Evolutionary conservation across 1,140 invertebrate genomes (phyloP).

Genomic region (Drosophila orosa): DNA sequence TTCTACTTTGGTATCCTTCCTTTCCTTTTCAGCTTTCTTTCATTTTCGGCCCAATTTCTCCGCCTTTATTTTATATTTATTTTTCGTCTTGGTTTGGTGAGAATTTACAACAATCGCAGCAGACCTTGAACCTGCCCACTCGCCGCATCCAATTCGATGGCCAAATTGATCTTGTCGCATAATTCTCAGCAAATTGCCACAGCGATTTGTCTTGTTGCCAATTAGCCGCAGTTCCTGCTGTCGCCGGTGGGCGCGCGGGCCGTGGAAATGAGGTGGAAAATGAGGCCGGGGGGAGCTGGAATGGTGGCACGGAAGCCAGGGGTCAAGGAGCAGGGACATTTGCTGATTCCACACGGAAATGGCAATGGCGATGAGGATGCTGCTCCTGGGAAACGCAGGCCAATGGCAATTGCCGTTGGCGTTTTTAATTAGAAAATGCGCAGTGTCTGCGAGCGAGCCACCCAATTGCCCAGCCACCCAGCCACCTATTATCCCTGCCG

Average conservation of each 20-base stretch:
- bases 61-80: neutral
- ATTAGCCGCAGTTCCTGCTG: slow-evolving; percentile 58
- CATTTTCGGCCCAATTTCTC: neutral
- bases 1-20: slow-evolving; percentile 13
- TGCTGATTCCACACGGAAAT: slow-evolving; percentile 30
- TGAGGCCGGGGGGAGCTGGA: neutral
- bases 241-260: neutral
- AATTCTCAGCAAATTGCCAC: slow-evolving; percentile 74
- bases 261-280: slow-evolving; percentile 15
- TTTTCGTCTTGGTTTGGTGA: neutral
- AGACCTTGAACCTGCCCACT: slow-evolving; percentile 70
- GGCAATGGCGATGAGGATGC: slow-evolving; percentile 11
- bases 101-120: slow-evolving; percentile 49
- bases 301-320: neutral
- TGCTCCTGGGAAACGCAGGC: slow-evolving; percentile 25
- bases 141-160: slow-evolving; percentile 31
- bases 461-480: neutral
- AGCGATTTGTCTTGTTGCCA: slow-evolving; percentile 80
- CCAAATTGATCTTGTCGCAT: slow-evolving; percentile 80
- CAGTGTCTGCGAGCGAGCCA: slow-evolving; percentile 27
- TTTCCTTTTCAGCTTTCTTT: neutral
- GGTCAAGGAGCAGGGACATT: slow-evolving; percentile 19
- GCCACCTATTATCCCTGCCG: slow-evolving; percentile 5
- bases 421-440: slow-evolving; percentile 78
- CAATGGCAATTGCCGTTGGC: slow-evolving; percentile 75